Evolutionary conservation across 2,888 invertebrate genomes (phyloP), one percentile per base, ranked within the genome.

Genomic region (Leptinotarsa tumamoca): DNA sequence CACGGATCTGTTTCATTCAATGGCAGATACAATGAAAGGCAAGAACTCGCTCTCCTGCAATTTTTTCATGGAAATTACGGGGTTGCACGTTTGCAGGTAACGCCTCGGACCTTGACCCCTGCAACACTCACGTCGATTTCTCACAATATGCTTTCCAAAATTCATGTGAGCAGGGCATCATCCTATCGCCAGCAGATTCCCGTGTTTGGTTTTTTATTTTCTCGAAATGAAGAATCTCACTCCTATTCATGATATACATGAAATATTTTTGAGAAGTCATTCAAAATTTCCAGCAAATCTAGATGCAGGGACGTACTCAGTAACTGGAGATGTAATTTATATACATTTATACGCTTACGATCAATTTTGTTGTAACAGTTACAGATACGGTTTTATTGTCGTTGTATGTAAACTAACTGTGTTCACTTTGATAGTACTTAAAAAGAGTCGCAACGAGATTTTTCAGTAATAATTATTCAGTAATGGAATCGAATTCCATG

Each of bases 11-110:
- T 63, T 33, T 63, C 33, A 63, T 17, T 15, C 10, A 17, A 23
- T 23, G 27, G 4, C 63, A 58, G 14, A 13, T 21, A 14, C 18
- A 58, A 58, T 23, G 21, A n/a, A 18, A 58, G 21, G 21, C 18
- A 13, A 5, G 10, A 18, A 21, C 18, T 58, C 56, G 18, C 33
- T 63, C 63, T 63, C 23, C 63, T 63, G 63, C 14, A 15, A 63
- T n/a, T 33, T 33, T 33, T 14, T 10, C 27, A 63, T 33, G 27
- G 4, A 63, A 63, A 63, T 33, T 33, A 63, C n/a, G 10, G 63
- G 63, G 63, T 63, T 58, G 33, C 33, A 63, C 63, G 27, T 27
- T 52, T 63, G 33, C 63, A 33, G 63, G 63, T 33, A 63, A 27
- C 33, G 17, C 4, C 63, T 27, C 63, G 63, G 63, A 63, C 63